phyloP scores from a whole-genome alignment of 2,888 invertebrate species.

The Marasmarcha lunaedactyla region DNA sequence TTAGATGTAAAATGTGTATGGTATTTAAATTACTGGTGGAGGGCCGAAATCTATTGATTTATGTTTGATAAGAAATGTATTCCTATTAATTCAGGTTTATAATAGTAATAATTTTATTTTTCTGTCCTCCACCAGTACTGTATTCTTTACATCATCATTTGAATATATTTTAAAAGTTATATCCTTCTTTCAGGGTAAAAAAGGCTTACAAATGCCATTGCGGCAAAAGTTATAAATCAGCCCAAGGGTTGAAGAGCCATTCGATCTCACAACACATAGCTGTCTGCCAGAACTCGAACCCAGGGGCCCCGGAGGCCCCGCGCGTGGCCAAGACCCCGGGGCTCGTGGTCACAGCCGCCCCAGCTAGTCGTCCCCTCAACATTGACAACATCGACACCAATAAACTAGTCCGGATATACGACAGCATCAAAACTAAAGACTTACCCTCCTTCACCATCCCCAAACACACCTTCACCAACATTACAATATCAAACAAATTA shows the following conservation, averaged over 20 bases:
- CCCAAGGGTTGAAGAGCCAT: constrained; percentile 82
- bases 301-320: constrained; percentile 11
- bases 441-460: constrained; percentile 48
- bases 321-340: constrained; percentile 33
- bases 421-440: constrained; percentile 46
- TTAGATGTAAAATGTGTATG: too few relatives aligned
- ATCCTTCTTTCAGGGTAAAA: constrained; percentile 72
- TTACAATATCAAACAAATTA: constrained; percentile 30
- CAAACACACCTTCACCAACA: constrained; percentile 39
- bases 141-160: too few relatives aligned
- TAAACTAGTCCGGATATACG: constrained; percentile 56
- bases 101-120: too few relatives aligned
- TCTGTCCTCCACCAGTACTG: too few relatives aligned
- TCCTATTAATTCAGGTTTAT: too few relatives aligned
- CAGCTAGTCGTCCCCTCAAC: constrained; percentile 30
- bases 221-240: constrained; percentile 87
- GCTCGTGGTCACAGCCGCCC: constrained; percentile 51
- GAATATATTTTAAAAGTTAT: background rate
- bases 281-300: constrained; percentile 18
- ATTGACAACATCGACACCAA: constrained; percentile 36
- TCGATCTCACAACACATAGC: constrained; percentile 49
- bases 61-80: too few relatives aligned
- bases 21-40: too few relatives aligned
- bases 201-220: constrained; percentile 87
- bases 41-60: too few relatives aligned